These are phyloP conservation scores for Oxyura jamaicensis DNA, from an alignment of 2,113 vertebrate species.

Conservation along the genomic window DNA sequence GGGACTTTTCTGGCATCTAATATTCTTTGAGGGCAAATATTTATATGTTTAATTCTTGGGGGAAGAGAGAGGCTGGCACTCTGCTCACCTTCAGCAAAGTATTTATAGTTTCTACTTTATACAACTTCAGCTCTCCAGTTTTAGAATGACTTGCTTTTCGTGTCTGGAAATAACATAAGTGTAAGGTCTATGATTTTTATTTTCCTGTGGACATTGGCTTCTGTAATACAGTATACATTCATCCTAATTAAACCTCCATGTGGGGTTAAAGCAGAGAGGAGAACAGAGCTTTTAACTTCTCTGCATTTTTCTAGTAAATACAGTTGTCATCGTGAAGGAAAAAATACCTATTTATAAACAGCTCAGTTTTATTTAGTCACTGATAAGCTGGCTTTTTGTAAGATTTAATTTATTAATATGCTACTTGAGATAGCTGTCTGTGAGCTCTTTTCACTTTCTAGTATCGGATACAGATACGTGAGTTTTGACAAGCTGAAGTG, in stretches of 20 bases:
- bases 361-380: constrained; percentile 4
- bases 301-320: not conserved
- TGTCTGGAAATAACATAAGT: not conserved
- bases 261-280: not conserved
- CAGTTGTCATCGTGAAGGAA: not conserved
- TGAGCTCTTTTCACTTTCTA: constrained; percentile 6
- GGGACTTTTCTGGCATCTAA: not conserved
- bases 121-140: not conserved
- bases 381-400: not conserved
- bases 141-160: not conserved
- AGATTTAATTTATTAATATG: not conserved
- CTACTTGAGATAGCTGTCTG: not conserved
- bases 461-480: not conserved
- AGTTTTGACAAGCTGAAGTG: constrained; percentile 42
- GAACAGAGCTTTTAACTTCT: not conserved
- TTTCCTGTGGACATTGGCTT: not conserved
- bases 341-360: not conserved
- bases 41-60: not conserved
- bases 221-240: not conserved
- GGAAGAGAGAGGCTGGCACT: not conserved
- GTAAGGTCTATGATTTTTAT: not conserved
- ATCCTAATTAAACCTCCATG: not conserved
- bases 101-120: not conserved
- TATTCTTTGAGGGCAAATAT: not conserved
- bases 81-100: not conserved